These are phyloP conservation scores for Dicyrtomina minuta DNA, from an alignment of 2,888 invertebrate species.

Conservation along the genomic window DNA sequence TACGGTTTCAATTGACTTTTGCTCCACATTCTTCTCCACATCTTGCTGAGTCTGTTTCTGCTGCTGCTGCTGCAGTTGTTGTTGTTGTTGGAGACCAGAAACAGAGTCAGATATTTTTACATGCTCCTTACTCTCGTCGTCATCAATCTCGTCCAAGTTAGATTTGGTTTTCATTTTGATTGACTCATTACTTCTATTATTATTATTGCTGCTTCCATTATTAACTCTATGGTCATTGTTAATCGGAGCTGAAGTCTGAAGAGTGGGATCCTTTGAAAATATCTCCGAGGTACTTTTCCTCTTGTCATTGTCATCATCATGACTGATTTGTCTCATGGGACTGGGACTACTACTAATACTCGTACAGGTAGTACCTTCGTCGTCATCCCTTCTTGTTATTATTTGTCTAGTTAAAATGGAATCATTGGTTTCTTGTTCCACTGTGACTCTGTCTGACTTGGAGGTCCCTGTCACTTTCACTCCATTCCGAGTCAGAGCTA, in stretches of 20 bases:
- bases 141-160: background rate
- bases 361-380: no score
- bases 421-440: no score
- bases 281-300: no score
- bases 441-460: no score
- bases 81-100: background rate
- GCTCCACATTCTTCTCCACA: slow-evolving; percentile 22
- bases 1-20: slow-evolving; percentile 20
- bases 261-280: no score
- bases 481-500: slow-evolving; percentile 1
- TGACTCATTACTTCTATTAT: slow-evolving; percentile 9
- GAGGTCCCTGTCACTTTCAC: slow-evolving; percentile 19
- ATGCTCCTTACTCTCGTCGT: background rate
- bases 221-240: background rate
- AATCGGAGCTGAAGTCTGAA: no score
- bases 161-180: no score
- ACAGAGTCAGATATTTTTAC: background rate
- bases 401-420: no score
- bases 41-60: slow-evolving; percentile 4
- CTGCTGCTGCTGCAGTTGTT: background rate
- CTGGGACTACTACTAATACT: no score
- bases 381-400: no score
- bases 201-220: background rate
- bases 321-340: no score
- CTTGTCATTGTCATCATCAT: no score